Evolutionary conservation across 2,888 invertebrate species (phyloP).

Genomic region (Pilophorus perplexus): DNA sequence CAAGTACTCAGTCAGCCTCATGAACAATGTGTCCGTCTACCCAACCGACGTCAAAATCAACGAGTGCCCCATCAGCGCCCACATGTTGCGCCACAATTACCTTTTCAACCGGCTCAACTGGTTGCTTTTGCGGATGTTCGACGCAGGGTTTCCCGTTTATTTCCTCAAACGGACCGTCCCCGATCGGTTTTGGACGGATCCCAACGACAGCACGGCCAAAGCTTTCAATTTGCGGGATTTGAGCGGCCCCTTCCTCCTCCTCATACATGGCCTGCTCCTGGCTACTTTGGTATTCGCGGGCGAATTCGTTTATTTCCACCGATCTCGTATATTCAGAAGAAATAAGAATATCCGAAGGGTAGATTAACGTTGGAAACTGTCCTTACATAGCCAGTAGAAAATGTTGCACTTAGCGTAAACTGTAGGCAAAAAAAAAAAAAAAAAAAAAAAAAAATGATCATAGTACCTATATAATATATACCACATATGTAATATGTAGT

Average conservation of each 20-base stretch:
- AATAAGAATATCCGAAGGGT: too few relatives aligned
- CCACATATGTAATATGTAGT: neutral
- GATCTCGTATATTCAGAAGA: too few relatives aligned
- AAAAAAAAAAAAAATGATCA: neutral
- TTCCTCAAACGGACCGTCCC: conserved; percentile 11
- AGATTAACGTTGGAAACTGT: too few relatives aligned
- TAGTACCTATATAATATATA: too few relatives aligned
- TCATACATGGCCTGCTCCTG: neutral
- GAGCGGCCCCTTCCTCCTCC: conserved; percentile 15
- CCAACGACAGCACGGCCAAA: neutral
- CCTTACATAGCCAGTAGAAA: too few relatives aligned
- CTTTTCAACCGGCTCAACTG: conserved; percentile 15
- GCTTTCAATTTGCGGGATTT: conserved; percentile 1
- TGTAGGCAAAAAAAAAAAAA: neutral
- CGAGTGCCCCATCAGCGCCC: neutral
- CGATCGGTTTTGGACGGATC: conserved; percentile 11
- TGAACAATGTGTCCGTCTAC: neutral
- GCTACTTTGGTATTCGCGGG: neutral
- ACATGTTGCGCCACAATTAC: conserved; percentile 29
- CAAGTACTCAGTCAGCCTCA: conserved; percentile 7
- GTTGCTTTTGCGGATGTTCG: conserved; percentile 19
- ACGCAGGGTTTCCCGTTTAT: conserved; percentile 28
- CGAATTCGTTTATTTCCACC: conserved; percentile 9
- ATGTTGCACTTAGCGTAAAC: too few relatives aligned
- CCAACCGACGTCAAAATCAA: neutral